phyloP scores from a whole-genome alignment of 1,140 invertebrate genomes.

The Thrips palmi region DNA sequence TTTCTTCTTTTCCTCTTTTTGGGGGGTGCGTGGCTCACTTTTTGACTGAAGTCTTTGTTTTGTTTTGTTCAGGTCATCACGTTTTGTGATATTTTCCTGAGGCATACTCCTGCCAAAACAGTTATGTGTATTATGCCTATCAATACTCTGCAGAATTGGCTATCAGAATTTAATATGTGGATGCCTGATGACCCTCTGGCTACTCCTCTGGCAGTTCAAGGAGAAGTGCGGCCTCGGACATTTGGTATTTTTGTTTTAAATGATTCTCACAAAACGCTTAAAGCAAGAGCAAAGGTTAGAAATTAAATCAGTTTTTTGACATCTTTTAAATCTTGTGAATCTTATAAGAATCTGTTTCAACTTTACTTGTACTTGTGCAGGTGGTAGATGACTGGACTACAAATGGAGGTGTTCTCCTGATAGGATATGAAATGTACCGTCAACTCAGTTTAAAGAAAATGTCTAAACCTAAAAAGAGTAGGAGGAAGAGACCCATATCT shows the following conservation, averaged over 20 bases:
- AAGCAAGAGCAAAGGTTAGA: constrained; percentile 49
- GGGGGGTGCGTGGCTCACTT: not conserved
- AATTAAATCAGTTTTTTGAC: constrained; percentile 4
- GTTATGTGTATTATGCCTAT: constrained; percentile 96
- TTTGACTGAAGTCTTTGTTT: no score
- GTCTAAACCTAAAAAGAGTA: constrained; percentile 34
- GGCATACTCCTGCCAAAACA: constrained; percentile 70
- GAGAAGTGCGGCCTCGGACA: constrained; percentile 48
- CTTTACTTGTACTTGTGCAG: constrained; percentile 26
- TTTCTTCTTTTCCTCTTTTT: not conserved
- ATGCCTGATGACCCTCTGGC: constrained; percentile 29
- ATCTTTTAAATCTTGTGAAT: constrained; percentile 7
- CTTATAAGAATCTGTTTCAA: constrained; percentile 3
- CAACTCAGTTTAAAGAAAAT: constrained; percentile 65
- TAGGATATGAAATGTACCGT: constrained; percentile 94
- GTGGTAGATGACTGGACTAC: constrained; percentile 56
- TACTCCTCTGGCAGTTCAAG: constrained; percentile 29
- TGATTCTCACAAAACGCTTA: constrained; percentile 83
- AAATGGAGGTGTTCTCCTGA: constrained; percentile 80
- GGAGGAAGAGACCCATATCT: constrained; percentile 27
- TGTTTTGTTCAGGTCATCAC: constrained; percentile 43
- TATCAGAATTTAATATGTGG: constrained; percentile 96
- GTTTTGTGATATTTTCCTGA: constrained; percentile 89
- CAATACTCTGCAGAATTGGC: constrained; percentile 98
- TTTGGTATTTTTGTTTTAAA: constrained; percentile 84